Base-by-base conservation (phyloP, 64 coral and sea anemone genomes). In the Anthopleura sola region DNA sequence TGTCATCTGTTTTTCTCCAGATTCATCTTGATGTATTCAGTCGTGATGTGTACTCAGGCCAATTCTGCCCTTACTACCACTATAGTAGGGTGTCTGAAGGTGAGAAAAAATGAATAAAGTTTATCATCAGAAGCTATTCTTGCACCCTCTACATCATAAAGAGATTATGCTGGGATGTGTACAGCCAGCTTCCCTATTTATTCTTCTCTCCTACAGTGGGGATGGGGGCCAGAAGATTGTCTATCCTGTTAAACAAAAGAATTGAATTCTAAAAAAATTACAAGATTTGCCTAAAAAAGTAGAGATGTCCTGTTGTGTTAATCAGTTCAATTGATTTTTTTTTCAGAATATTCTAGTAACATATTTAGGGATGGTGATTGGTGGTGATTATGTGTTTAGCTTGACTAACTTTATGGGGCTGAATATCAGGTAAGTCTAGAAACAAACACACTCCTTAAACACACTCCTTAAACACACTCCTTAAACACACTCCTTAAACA, bases 311-410 rank as follows among this genome's bases (percentile, higher is more conserved):
- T n/a, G n/a, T n/a, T n/a, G n/a, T n/a, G n/a, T n/a, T n/a, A n/a
- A n/a, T n/a, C n/a, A n/a, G n/a, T 44, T 44, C 40, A 44, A 44
- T 44, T 62, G 58, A n/a, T 23, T 26, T 71, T 64, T 74, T 19
- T 86, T 78, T 31, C 84, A 98, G 95, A 98, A 98, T 38, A 98
- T 98, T 69, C 85, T 98, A 32, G 92, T 98, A 34, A 94, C 95
- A 19, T 98, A 98, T 83, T 60, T 98, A n/a, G 95, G 95, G 5
- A 98, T 98, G 95, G 88, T 92, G 78, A 90, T 98, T 75, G 95
- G 95, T 23, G 95, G 95, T 21, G 95, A 98, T 75, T 98, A 94
- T 64, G 34, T 91, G 11, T 98, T 94, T 36, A 94, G 86, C 58
- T 51, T 75, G 36, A 88, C 83, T 3, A 98, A 98, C 71, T 98